phyloP scores from a whole-genome alignment of 2,113 vertebrate species.

The Aythya baeri region DNA sequence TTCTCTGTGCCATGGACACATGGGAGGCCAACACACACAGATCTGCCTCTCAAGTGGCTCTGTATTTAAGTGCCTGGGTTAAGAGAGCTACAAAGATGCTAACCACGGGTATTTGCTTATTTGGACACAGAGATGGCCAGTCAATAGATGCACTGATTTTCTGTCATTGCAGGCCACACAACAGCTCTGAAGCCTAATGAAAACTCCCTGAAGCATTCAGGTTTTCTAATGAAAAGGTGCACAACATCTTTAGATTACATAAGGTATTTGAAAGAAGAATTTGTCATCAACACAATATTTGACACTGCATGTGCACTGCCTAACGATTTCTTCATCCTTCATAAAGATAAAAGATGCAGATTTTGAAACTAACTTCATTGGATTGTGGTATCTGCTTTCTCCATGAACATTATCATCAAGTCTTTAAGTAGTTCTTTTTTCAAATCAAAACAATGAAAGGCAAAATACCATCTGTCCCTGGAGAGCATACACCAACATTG shows the following conservation, averaged over 20 bases:
- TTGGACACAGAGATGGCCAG: not conserved
- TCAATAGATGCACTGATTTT: not conserved
- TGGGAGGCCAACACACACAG: not conserved
- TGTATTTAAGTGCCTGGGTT: not conserved
- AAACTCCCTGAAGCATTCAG: not conserved
- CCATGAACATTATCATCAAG: not conserved
- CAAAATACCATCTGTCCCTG: not conserved
- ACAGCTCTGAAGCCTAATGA: not conserved
- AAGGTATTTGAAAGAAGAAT: not conserved
- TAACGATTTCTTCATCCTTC: not conserved
- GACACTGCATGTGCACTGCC: fast-evolving
- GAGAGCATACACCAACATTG: not conserved
- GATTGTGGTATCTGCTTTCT: not conserved
- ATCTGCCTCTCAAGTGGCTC: not conserved
- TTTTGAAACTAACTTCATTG: not conserved
- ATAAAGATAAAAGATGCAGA: not conserved
- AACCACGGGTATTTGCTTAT: not conserved
- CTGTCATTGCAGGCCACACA: not conserved
- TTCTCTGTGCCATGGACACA: not conserved
- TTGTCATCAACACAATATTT: not conserved
- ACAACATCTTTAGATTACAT: fast-evolving
- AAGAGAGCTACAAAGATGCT: not conserved
- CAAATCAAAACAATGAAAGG: not conserved
- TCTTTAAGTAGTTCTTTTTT: not conserved
- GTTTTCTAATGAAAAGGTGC: not conserved